Evolutionary conservation across 2,113 vertebrate genomes (phyloP).

Genomic region (Murina feae): DNA sequence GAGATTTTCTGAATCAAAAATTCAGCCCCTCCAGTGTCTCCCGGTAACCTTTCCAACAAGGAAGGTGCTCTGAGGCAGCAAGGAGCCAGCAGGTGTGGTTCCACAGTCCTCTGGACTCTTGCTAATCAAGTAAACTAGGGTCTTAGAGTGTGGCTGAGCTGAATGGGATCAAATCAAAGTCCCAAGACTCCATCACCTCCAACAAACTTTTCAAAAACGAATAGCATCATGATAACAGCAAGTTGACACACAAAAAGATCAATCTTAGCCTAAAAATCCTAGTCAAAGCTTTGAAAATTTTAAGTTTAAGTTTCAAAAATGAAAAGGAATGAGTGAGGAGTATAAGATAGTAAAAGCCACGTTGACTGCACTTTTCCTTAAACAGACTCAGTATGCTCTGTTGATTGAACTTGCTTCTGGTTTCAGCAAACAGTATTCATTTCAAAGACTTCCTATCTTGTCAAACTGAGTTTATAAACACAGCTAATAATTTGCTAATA

Average conservation of each 20-base stretch:
- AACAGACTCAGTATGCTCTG: slow-evolving; percentile 8
- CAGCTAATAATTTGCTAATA: slow-evolving; percentile 70
- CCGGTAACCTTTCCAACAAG: background rate
- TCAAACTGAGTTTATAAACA: slow-evolving; percentile 73
- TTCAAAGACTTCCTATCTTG: slow-evolving; percentile 64
- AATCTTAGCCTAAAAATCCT: background rate
- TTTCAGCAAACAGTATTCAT: slow-evolving; percentile 45
- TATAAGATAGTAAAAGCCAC: background rate
- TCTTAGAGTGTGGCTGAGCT: background rate
- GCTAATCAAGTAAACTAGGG: background rate
- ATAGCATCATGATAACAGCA: background rate
- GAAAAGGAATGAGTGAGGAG: slow-evolving; percentile 20
- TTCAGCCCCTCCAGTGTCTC: background rate
- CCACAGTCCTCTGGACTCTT: background rate
- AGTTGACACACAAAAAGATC: background rate
- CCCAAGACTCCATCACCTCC: background rate
- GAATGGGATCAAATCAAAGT: background rate
- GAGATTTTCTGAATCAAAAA: background rate
- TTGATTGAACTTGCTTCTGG: slow-evolving; percentile 54
- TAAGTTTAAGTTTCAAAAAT: background rate
- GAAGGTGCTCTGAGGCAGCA: background rate
- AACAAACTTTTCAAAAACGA: background rate
- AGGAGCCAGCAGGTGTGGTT: background rate
- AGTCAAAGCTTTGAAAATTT: background rate
- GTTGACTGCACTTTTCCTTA: slow-evolving; percentile 50